Percentiles rank a stretch among this genome's conserved stretches.
These are phyloP conservation scores for Sebastes trivittatus DNA, from an alignment of 2,797 vertebrate genomes.

Conservation along the genomic window DNA sequence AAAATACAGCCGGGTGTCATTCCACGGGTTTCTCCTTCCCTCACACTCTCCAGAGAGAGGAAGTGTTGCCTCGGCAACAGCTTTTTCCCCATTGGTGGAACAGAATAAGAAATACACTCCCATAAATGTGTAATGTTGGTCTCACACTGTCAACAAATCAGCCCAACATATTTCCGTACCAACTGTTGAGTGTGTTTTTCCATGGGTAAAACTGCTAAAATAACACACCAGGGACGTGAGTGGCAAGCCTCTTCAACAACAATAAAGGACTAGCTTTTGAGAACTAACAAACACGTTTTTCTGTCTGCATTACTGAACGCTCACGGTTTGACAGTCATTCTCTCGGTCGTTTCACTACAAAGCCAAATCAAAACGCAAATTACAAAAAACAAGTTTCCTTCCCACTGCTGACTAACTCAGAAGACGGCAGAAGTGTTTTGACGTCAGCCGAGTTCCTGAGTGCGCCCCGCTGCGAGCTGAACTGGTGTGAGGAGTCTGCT, in stretches of 20 bases:
- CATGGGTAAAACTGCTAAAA: slow-evolving; percentile 36
- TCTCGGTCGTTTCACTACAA: slow-evolving; percentile 20
- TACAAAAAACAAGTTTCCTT: slow-evolving; percentile 33
- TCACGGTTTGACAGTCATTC: slow-evolving; percentile 31
- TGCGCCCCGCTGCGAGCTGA: slow-evolving; percentile 55
- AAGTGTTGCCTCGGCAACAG: slow-evolving; percentile 72
- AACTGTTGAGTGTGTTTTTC: slow-evolving; percentile 48
- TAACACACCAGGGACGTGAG: slow-evolving; percentile 41
- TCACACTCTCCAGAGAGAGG: slow-evolving; percentile 51
- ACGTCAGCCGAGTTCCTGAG: slow-evolving; percentile 44
- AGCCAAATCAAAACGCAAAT: slow-evolving; percentile 42
- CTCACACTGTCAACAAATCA: slow-evolving; percentile 67
- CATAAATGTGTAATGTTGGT: slow-evolving; percentile 41
- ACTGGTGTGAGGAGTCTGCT: slow-evolving; percentile 53
- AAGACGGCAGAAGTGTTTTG: slow-evolving; percentile 46
- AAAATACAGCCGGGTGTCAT: slow-evolving; percentile 68
- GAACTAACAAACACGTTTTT: slow-evolving; percentile 13
- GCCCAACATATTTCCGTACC: slow-evolving; percentile 42
- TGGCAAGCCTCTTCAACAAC: slow-evolving; percentile 11
- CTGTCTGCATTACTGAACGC: slow-evolving; percentile 12
- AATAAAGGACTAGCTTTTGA: slow-evolving; percentile 23
- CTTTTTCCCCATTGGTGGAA: slow-evolving; percentile 49
- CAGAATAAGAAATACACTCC: slow-evolving; percentile 48
- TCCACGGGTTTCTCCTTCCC: slow-evolving; percentile 52
- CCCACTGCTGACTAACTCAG: slow-evolving; percentile 26